Evolutionary conservation across 2,888 invertebrate species (phyloP), one percentile per base, ranked within the genome.

Genomic region (Drosophila tripunctata): DNA sequence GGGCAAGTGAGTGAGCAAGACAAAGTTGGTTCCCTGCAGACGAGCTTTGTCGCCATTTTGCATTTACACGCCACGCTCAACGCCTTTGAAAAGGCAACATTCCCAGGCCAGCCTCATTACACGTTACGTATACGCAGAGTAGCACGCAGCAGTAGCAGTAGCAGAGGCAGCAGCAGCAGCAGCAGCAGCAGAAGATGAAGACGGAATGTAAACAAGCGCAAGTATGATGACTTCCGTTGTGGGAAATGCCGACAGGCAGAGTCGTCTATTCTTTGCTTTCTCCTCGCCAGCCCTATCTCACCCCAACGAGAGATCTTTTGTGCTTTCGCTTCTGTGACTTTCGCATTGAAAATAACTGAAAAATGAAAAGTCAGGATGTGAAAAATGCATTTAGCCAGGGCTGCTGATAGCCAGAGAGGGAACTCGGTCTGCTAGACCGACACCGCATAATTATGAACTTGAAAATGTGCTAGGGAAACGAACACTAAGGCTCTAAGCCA

Each of bases 31-130:
- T 72, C 82, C 88, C 88, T 84, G 70, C 80, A 88, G 88, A 83
- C 85, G 69, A 71, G 88, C 88, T 87, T 87, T 89, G 88, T 89
- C 89, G 83, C 89, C 87, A 75, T 87, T 87, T 86, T 86, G 78
- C 87, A 88, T 86, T 82, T 88, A 87, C 80, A 82, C 74, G 83
- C 86, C 83, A 85, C 80, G 80, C 80, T 81, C 83, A 48, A 85
- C 80, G 86, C 80, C 86, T 83, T 83, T 86, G 65, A 82, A 82
- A 83, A 66, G 78, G 57, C 74, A 70, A 57, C 79, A 63, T 35
- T 54, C 67, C 72, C 74, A 61, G 50, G 56, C 65, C 67, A 65
- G 72, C 54, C 76, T 78, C 77, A 84, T 83, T 77, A 70, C 82
- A 66, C 66, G 73, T 78, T 83, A 87, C 75, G 86, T 79, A 79